Conservation (phyloP, 2,888 invertebrate species). For the Sesia bembeciformis region DNA sequence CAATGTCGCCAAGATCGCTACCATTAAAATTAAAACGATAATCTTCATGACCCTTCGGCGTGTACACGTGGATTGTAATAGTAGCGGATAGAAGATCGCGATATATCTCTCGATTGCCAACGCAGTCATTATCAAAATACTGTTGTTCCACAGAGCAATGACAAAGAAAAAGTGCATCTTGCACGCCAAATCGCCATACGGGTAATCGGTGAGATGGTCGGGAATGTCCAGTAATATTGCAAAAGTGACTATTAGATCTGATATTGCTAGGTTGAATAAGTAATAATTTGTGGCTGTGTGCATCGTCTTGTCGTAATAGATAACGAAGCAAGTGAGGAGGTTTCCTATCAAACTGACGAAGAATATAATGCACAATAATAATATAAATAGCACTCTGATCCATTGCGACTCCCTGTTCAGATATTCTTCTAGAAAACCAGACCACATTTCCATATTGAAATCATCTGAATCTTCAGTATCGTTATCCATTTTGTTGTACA, state of each 20-base stretch:
- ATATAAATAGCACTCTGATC: conserved; percentile 15
- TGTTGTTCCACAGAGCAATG: conserved; percentile 36
- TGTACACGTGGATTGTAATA: conserved; percentile 25
- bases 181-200: conserved; percentile 25
- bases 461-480: conserved; percentile 64
- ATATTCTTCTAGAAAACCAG: conserved; percentile 19
- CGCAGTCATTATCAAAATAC: conserved; percentile 40
- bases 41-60: conserved; percentile 35
- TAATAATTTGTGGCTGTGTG: conserved; percentile 57
- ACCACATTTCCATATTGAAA: conserved; percentile 50
- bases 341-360: conserved; percentile 39
- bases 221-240: conserved; percentile 35
- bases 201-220: conserved; percentile 18
- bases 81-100: conserved; percentile 38
- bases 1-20: conserved; percentile 31
- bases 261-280: conserved; percentile 49
- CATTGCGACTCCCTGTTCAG: conserved; percentile 18
- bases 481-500: too few relatives aligned
- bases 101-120: conserved; percentile 43
- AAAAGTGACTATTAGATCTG: conserved; percentile 45
- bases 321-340: conserved; percentile 51
- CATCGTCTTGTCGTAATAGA: conserved; percentile 49
- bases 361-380: conserved; percentile 24
- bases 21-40: conserved; percentile 30
- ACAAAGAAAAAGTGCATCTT: conserved; percentile 36